These are phyloP conservation scores for Zaprionus nigranus DNA, from an alignment of 1,140 invertebrate genomes.

Conservation along the genomic window DNA sequence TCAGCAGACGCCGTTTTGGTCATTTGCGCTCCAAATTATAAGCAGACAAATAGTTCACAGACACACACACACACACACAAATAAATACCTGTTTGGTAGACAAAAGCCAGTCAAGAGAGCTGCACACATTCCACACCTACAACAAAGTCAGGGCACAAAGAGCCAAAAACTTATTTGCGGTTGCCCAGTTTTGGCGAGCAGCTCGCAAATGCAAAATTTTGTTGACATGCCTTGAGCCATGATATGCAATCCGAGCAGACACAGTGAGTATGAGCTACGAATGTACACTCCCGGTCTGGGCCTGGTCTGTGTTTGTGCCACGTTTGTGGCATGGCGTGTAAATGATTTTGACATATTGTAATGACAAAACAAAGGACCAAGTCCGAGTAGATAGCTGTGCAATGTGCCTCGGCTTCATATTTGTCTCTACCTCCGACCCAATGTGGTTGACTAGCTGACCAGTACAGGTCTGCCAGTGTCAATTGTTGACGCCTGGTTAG, in stretches of 20 bases:
- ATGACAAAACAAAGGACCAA: constrained; percentile 58
- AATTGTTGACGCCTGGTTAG: constrained; percentile 45
- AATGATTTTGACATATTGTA: constrained; percentile 64
- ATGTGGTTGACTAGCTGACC: constrained; percentile 29
- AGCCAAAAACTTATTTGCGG: constrained; percentile 69
- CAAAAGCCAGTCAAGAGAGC: constrained; percentile 8
- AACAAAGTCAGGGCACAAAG: constrained; percentile 51
- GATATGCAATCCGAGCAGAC: constrained; percentile 41
- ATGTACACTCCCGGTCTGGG: not conserved
- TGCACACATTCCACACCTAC: constrained; percentile 31
- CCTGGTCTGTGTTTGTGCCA: not conserved
- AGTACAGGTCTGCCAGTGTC: constrained; percentile 41
- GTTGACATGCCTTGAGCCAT: constrained; percentile 56
- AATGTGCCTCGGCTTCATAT: not conserved
- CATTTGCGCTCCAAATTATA: constrained; percentile 62
- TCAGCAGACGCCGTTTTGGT: constrained; percentile 55
- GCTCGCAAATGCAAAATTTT: constrained; percentile 56
- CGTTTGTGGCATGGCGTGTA: constrained; percentile 32
- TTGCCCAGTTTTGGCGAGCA: constrained; percentile 52
- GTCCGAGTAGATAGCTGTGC: not conserved
- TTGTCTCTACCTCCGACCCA: constrained; percentile 16
- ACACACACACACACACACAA: not conserved
- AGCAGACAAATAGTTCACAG: constrained; percentile 58
- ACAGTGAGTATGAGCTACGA: not conserved
- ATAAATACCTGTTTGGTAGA: not conserved